phyloP scores from a whole-genome alignment of 2,797 vertebrate genomes.

The Mastacembelus armatus region DNA sequence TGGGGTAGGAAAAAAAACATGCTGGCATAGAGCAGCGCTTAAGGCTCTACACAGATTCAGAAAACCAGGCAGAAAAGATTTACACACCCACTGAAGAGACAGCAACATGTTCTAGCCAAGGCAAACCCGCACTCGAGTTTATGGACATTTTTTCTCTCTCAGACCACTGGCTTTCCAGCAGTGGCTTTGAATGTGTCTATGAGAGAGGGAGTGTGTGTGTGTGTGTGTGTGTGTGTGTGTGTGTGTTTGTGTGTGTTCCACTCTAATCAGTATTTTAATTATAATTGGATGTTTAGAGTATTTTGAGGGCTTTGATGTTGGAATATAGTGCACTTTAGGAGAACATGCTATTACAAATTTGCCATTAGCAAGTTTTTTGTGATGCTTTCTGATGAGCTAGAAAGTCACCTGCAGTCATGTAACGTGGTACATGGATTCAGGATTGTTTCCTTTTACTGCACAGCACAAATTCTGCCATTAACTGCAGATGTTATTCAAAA shows the following conservation, averaged over 20 bases:
- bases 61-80: slow-evolving; percentile 72
- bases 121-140: slow-evolving; percentile 78
- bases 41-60: slow-evolving; percentile 65
- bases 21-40: slow-evolving; percentile 54
- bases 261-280: slow-evolving; percentile 63
- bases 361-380: slow-evolving; percentile 38
- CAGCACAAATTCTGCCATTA: neutral
- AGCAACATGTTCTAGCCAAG: slow-evolving; percentile 63
- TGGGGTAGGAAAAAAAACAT: slow-evolving; percentile 21
- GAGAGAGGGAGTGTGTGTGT: slow-evolving; percentile 36
- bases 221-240: neutral
- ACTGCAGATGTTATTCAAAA: neutral
- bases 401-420: slow-evolving; percentile 31
- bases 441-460: neutral
- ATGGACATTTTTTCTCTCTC: slow-evolving; percentile 73
- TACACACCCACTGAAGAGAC: slow-evolving; percentile 68
- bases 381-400: neutral
- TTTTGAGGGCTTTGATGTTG: slow-evolving; percentile 47
- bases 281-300: slow-evolving; percentile 63
- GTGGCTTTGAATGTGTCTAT: slow-evolving; percentile 65
- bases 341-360: slow-evolving; percentile 55
- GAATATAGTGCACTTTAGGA: slow-evolving; percentile 45
- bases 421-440: neutral
- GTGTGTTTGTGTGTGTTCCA: slow-evolving; percentile 17
- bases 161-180: slow-evolving; percentile 70